Conservation (phyloP, 1,140 invertebrate genomes). For the Cardiocondyla obscurior region DNA sequence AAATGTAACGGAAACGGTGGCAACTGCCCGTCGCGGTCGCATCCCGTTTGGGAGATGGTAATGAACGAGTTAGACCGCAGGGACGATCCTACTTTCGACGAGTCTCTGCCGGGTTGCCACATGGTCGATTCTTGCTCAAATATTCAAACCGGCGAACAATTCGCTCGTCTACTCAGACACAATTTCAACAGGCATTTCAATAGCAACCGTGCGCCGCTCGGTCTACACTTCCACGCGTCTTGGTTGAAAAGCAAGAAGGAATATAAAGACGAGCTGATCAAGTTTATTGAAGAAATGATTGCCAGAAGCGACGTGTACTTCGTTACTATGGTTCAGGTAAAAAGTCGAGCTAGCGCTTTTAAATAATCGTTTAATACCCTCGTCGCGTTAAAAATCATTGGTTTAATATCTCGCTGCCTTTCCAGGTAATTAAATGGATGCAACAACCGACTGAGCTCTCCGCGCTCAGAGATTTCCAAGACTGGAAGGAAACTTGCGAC, state of each 20-base stretch:
- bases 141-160: constrained; percentile 94
- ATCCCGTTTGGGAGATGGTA: constrained; percentile 97
- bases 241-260: constrained; percentile 98
- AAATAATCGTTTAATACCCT: background rate
- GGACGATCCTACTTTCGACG: constrained; percentile 95
- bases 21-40: constrained; percentile 94
- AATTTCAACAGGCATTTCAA: constrained; percentile 97
- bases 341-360: background rate
- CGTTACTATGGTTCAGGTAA: constrained; percentile 93
- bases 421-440: constrained; percentile 97
- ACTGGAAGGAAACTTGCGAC: constrained; percentile 98
- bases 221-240: constrained; percentile 97
- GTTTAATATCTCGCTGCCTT: background rate
- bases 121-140: constrained; percentile 97
- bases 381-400: background rate
- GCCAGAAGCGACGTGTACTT: constrained; percentile 96
- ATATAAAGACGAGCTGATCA: constrained; percentile 95
- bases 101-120: constrained; percentile 95
- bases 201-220: constrained; percentile 96
- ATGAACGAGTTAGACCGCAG: constrained; percentile 97
- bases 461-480: constrained; percentile 94
- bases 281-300: constrained; percentile 97
- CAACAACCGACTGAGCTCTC: constrained; percentile 96
- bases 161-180: constrained; percentile 93
- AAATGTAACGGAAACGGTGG: constrained; percentile 97